Base-by-base conservation (phyloP, 37 sponge, comb jelly and placozoan genomes). In the Theonella swinhoei region DNA sequence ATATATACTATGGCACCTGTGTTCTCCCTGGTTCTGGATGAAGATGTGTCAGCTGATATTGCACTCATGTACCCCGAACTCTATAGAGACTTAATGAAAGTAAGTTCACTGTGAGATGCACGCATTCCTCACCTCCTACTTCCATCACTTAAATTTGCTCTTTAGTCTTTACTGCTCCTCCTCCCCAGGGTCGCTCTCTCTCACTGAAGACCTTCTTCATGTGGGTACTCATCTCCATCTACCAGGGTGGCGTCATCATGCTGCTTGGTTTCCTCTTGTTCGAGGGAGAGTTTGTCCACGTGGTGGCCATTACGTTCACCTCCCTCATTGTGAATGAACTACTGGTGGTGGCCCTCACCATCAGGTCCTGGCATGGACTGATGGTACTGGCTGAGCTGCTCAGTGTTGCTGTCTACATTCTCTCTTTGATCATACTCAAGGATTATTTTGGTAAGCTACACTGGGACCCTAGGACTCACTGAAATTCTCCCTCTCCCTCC, bases 1-100 rank as follows among this genome's bases (percentile, higher is more conserved):
- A 31, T 97, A 54, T 97, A 95, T 78, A 97, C 98, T 67, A 97
- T 97, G 98, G 88, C 88, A 62, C 98, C 98, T 20, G 98, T 95
- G 62, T 94, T 95, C 75, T 92, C 96, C 1, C 74, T 97, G 31
- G 98, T 95, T 0, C 82, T 94, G 77, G 98, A 97, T 74, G 96
- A 91, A 36, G 98, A 97, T 64, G 98, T 97, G 25, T 87, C 93
- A 30, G 72, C 90, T 2, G 91, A 97, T 62, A 88, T 89, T 66
- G 92, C 95, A 0, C 84, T 97, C 80, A 87, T 78, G 63, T 97
- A 91, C 68, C 98, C 98, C 30, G 98, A 97, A 82, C 91, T 97
- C 63, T 97, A 97, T 63, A 92, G 92, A 64, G 98, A 95, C 7
- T 87, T 95, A 14, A 83, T 89, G 89, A 94, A 94, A 60, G 93